Evolutionary conservation across 2,888 invertebrate genomes (phyloP).

Genomic region (Andrena marginata): DNA sequence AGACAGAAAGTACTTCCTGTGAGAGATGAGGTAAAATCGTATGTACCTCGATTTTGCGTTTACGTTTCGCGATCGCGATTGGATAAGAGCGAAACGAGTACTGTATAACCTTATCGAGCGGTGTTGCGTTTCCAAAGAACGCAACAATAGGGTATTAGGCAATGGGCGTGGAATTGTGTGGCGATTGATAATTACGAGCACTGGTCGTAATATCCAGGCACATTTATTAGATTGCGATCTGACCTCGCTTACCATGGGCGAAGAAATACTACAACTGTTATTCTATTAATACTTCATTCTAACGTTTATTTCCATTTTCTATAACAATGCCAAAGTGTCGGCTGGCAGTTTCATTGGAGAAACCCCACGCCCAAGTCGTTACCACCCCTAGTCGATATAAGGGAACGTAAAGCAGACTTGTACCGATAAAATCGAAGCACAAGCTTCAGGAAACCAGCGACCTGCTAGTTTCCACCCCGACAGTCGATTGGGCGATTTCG

Average conservation of each 20-base stretch:
- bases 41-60: background rate
- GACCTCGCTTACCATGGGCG: constrained; percentile 47
- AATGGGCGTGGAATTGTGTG: constrained; percentile 56
- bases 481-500: constrained; percentile 19
- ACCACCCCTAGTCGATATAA: background rate
- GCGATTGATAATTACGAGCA: constrained; percentile 66
- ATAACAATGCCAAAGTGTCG: no score
- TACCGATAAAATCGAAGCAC: background rate
- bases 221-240: constrained; percentile 72
- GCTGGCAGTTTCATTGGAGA: no score
- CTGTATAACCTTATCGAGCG: constrained; percentile 16
- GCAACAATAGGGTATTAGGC: constrained; percentile 60
- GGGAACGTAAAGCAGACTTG: background rate
- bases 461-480: background rate
- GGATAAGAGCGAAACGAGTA: background rate
- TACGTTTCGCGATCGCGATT: background rate
- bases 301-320: background rate
- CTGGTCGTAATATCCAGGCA: constrained; percentile 46
- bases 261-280: constrained; percentile 66
- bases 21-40: background rate
- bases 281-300: constrained; percentile 49
- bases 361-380: no score
- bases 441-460: constrained; percentile 1
- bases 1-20: no score
- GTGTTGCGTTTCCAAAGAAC: constrained; percentile 26